Conservation (phyloP, 2,797 vertebrate genomes). For the Artibeus lituratus region DNA sequence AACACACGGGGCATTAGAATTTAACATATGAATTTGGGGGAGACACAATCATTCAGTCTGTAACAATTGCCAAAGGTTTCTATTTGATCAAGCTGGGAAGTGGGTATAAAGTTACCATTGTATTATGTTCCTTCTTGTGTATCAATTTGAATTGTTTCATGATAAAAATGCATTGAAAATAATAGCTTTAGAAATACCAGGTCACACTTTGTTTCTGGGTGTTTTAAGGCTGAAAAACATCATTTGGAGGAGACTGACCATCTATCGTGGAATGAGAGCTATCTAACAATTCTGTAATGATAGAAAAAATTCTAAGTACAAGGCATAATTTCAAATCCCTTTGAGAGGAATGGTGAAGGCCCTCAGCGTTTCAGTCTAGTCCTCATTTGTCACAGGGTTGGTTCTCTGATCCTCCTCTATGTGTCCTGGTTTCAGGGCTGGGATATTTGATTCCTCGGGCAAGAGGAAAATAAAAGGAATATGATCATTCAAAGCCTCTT, state of each 20-base stretch:
- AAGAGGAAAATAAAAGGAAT: slow-evolving; percentile 33
- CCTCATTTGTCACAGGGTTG: background rate
- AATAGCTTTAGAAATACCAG: background rate
- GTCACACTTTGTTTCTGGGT: background rate
- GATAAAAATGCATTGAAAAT: background rate
- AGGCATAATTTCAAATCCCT: background rate
- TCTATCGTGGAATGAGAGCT: background rate
- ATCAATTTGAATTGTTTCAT: background rate
- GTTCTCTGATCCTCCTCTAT: background rate
- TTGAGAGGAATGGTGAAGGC: background rate
- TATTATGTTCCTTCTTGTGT: background rate
- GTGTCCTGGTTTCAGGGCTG: slow-evolving; percentile 25
- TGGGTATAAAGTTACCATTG: background rate
- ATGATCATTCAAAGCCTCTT: slow-evolving; percentile 30
- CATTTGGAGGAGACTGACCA: background rate
- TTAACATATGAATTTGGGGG: background rate
- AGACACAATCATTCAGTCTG: background rate
- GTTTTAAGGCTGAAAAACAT: background rate
- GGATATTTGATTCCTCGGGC: background rate
- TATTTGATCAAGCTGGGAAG: background rate
- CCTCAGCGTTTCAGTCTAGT: background rate
- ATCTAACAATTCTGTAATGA: rapidly evolving
- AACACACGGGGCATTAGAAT: background rate
- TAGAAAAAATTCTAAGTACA: background rate
- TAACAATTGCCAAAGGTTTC: background rate